Evolutionary conservation across 2,797 vertebrate species (phyloP), one percentile per base, ranked within the genome.

Genomic region (Pangasius krempfi): DNA sequence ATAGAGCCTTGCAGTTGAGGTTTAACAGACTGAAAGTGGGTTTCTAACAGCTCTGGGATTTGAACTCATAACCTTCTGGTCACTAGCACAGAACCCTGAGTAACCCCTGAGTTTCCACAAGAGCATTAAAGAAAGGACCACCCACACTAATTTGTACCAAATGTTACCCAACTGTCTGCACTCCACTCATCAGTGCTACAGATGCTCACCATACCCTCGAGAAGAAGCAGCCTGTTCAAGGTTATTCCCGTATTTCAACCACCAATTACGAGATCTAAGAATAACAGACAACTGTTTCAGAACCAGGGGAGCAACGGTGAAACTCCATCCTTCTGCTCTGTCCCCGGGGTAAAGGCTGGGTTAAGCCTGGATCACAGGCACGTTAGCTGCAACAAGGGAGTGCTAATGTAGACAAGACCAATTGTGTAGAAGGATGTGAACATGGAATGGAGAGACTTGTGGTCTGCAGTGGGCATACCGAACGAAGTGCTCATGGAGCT

Each of bases 201-300:
- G 83, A 64, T 89, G 86, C 56, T 86, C 54, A 87, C 33, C 12
- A 52, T 44, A 81, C 70, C 37, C 64, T 40, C 2, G 37, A 73
- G 22, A 78, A 80, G 33, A 68, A n/a, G 25, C 22, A 60, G 27
- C 64, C 25, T 73, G 60, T 90, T 86, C 56, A 27, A 44, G 52
- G 84, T 58, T 30, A 80, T 80, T 83, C 58, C 68, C 6, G n/a
- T 60, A 54, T 78, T 89, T 62, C 50, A 82, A 13, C 33, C 47
- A 83, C 70, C 85, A 80, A 88, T 84, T 80, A 70, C 47, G 7
- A n/a, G 52, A 37, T 81, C 90, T 86, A 91, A 91, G 88, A 93
- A 90, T 93, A 93, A 90, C 89, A 64, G 56, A 92, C 90, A 90
- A 91, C 91, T 83, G 89, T 93, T 94, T 92, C 92, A 93, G 85